Evolutionary conservation across 2,888 invertebrate species (phyloP).

Genomic region (Colletes collaris): DNA sequence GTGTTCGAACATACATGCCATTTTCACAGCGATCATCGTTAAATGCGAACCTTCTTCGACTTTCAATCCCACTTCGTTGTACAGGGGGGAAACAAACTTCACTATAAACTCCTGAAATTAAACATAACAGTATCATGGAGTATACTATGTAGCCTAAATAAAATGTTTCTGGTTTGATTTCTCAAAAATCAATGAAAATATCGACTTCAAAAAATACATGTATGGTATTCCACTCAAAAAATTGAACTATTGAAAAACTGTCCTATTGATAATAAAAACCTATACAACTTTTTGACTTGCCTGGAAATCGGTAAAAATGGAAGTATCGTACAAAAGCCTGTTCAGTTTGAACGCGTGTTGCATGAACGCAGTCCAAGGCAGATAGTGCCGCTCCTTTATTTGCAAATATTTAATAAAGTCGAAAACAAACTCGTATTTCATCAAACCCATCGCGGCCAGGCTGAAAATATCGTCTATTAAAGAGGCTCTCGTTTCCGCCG

Average conservation of each 20-base stretch:
- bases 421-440: constrained; percentile 83
- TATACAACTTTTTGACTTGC: constrained; percentile 52
- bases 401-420: constrained; percentile 84
- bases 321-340: constrained; percentile 74
- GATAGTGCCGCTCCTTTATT: constrained; percentile 83
- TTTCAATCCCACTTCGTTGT: constrained; percentile 60
- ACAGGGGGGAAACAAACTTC: constrained; percentile 71
- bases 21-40: constrained; percentile 69
- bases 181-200: too few species aligned
- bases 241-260: too few species aligned
- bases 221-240: too few species aligned
- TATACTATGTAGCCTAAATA: neutral
- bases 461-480: constrained; percentile 85
- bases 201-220: too few species aligned
- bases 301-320: constrained; percentile 74
- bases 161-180: too few species aligned
- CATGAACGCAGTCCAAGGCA: constrained; percentile 84
- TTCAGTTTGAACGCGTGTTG: constrained; percentile 82
- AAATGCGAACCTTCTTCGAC: constrained; percentile 68
- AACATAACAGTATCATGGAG: neutral
- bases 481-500: constrained; percentile 84
- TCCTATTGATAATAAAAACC: too few species aligned
- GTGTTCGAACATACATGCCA: constrained; percentile 74
- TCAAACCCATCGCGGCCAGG: constrained; percentile 81
- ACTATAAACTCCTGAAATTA: constrained; percentile 72